Evolutionary conservation across 2,888 invertebrate genomes (phyloP).

Genomic region (Melanargia galathea): DNA sequence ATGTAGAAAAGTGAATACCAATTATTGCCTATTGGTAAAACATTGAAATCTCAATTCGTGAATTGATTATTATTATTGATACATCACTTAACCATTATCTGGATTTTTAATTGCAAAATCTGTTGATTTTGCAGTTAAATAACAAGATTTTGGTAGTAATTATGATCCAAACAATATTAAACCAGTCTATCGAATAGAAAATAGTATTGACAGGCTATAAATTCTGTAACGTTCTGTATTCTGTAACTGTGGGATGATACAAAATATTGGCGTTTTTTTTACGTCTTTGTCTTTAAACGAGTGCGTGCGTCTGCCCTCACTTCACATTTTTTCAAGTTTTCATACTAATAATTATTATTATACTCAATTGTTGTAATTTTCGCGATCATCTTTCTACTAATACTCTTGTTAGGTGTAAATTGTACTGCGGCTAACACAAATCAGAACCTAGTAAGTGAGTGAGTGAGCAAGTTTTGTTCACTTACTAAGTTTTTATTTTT

Average conservation of each 20-base stretch:
- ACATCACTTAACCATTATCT: no score
- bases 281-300: background rate
- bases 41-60: no score
- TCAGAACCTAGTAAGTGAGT: conserved; percentile 12
- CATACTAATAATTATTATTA: conserved; percentile 27
- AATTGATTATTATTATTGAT: no score
- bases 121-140: no score
- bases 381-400: conserved; percentile 37
- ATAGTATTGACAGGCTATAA: no score
- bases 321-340: conserved; percentile 27
- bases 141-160: no score
- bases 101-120: no score
- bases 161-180: no score
- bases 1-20: no score
- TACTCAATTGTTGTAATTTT: conserved; percentile 32
- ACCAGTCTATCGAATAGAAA: no score
- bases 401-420: conserved; percentile 35
- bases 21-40: no score
- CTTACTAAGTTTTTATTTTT: conserved; percentile 17
- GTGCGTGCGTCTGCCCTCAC: conserved; percentile 13
- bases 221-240: no score
- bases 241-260: background rate
- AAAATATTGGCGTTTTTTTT: background rate
- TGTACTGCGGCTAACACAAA: conserved; percentile 32
- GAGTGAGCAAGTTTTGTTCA: conserved; percentile 2